Conservation (phyloP, 2,888 invertebrate genomes). For the Coecobrya sp. region DNA sequence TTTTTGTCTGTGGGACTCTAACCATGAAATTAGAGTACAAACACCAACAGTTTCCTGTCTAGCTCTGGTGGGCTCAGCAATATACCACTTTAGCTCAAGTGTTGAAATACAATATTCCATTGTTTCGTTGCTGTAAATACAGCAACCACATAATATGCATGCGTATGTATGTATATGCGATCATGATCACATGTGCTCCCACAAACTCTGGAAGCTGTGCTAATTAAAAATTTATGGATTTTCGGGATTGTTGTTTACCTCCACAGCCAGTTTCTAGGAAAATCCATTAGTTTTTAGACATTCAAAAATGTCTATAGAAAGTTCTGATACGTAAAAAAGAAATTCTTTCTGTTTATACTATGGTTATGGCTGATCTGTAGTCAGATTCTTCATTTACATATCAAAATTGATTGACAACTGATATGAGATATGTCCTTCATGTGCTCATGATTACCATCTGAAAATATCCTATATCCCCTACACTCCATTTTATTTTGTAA, state of each 20-base stretch:
- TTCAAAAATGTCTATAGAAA: not conserved
- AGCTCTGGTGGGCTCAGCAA: not conserved
- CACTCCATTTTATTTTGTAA: not conserved
- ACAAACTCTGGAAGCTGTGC: not conserved
- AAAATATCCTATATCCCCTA: not conserved
- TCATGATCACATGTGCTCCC: not conserved
- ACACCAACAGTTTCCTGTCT: slow-evolving; percentile 13
- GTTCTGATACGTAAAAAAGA: too few species aligned
- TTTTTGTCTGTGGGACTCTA: not conserved
- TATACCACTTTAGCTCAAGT: slow-evolving; percentile 4
- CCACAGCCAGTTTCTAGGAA: not conserved
- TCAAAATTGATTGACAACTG: slow-evolving; percentile 1
- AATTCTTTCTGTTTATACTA: not conserved
- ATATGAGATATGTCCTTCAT: slow-evolving; percentile 20
- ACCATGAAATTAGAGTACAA: not conserved
- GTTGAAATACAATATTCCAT: slow-evolving; percentile 13
- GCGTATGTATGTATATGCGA: not conserved
- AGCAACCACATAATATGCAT: not conserved
- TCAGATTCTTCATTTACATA: not conserved
- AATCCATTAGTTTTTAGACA: not conserved
- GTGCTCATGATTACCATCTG: not conserved
- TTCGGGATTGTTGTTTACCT: not conserved
- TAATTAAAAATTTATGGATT: not conserved
- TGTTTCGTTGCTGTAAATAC: not conserved
- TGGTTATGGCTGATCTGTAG: not conserved